Conservation (phyloP, 2,113 vertebrate species). For the Setophaga kirtlandii region DNA sequence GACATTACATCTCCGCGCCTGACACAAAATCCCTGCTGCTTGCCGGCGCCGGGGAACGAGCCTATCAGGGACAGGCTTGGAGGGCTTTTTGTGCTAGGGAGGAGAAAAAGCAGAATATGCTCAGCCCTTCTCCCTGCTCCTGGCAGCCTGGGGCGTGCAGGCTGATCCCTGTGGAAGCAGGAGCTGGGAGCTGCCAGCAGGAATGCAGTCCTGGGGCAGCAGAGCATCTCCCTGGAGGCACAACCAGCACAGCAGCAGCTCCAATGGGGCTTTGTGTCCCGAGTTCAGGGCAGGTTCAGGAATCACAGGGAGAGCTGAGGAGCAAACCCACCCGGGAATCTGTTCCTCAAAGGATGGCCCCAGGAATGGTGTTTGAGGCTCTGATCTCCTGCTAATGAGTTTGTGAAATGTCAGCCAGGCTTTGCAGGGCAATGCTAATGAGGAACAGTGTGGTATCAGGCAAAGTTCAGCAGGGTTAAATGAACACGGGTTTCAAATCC, state of each 20-base stretch:
- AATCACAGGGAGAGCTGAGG: neutral
- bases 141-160: neutral
- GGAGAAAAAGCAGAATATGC: neutral
- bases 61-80: neutral
- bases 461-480: slow-evolving; percentile 50
- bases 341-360: neutral
- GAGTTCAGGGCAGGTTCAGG: neutral
- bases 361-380: neutral
- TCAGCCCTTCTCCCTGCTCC: neutral
- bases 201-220: neutral
- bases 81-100: neutral
- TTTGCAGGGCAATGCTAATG: slow-evolving; percentile 43
- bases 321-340: neutral
- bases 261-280: neutral
- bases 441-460: neutral
- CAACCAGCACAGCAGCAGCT: neutral
- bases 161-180: neutral
- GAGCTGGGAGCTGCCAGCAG: neutral
- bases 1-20: neutral
- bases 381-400: slow-evolving; percentile 44
- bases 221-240: neutral
- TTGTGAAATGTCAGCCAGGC: slow-evolving; percentile 23
- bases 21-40: slow-evolving; percentile 30
- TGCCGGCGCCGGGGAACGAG: neutral
- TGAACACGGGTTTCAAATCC: slow-evolving; percentile 19